A percentile compares a stretch with the other conserved stretches of the same genome.
Conservation (phyloP, 1,140 invertebrate genomes). For the Neuroterus valhalla region DNA sequence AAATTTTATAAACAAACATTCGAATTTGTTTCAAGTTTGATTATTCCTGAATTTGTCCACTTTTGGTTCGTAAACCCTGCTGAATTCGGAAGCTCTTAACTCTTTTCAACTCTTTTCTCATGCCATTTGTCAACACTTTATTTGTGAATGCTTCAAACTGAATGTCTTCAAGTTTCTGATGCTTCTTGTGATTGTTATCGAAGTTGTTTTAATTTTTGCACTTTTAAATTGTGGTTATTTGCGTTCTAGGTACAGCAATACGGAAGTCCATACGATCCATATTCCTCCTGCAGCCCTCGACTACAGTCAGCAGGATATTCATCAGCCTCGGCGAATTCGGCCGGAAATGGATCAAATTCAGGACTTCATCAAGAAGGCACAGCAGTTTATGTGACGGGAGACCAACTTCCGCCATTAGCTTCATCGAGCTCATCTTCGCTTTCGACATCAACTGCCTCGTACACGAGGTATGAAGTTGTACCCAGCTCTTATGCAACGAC, state of each 20-base stretch:
- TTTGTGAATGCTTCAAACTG: no score
- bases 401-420: slow-evolving; percentile 68
- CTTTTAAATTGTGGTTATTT: no score
- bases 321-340: slow-evolving; percentile 69
- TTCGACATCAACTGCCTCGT: slow-evolving; percentile 69
- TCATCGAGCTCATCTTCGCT: slow-evolving; percentile 71
- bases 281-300: slow-evolving; percentile 75
- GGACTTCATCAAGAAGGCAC: slow-evolving; percentile 69
- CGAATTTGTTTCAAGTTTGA: no score
- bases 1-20: no score
- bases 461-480: slow-evolving; percentile 73
- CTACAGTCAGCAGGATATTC: slow-evolving; percentile 74
- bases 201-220: no score
- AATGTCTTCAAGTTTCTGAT: no score
- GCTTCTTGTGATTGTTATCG: no score
- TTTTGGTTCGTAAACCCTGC: no score
- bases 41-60: no score
- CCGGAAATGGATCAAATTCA: slow-evolving; percentile 67
- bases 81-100: no score
- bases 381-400: slow-evolving; percentile 70
- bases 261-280: slow-evolving; percentile 73
- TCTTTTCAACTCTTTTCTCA: no score
- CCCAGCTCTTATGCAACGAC: slow-evolving; percentile 71
- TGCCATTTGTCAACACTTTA: no score
- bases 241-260: slow-evolving; percentile 69